Evolutionary conservation across 2,113 vertebrate genomes (phyloP), one percentile per base, ranked within the genome.

Genomic region (Gallinago paraguaiae): DNA sequence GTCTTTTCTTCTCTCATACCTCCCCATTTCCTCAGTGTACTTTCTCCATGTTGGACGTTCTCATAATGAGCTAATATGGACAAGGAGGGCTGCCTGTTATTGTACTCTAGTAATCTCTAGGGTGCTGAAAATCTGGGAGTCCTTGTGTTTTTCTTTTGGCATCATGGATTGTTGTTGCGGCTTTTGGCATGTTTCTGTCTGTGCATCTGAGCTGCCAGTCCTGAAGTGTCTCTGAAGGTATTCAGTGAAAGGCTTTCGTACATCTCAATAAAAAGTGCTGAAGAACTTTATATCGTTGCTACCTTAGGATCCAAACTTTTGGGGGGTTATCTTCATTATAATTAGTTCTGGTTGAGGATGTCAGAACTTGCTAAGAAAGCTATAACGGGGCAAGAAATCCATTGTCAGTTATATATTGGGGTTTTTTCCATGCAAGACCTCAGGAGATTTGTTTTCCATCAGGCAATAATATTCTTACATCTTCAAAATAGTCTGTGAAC

Each of bases 371-470:
- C 51, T 10, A 46, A 82, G 80, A 56, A 63, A 71, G 12, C 60
- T 68, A 13, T 41, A 86, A 33, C 22, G 37, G 54, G 18, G n/a
- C 33, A 68, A 63, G 41, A 64, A 82, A 82, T 59, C 43, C 27
- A 7, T 24, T 63, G 53, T 54, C 64, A 69, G 46, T 77, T 85
- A 17, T 20, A 20, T 57, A 43, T 53, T 18, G 27, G 37, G n/a
- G 10, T 18, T 59, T 88, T 88, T 88, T 74, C 59, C 65, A 24
- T 64, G 76, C 31, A 71, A 81, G 56, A 82, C 53, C 80, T 78
- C 84, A 39, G n/a, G 84, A 88, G 80, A 86, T 82, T 85, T 82
- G 60, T 82, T 86, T 85, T 85, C 60, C 45, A n/a, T 77, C 80
- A 82, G 65, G n/a, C 70, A 54, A n/a, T 54, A 64, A 63, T 74